Evolutionary conservation across 2,888 invertebrate species (phyloP).

Genomic region (Lithophane socia): DNA sequence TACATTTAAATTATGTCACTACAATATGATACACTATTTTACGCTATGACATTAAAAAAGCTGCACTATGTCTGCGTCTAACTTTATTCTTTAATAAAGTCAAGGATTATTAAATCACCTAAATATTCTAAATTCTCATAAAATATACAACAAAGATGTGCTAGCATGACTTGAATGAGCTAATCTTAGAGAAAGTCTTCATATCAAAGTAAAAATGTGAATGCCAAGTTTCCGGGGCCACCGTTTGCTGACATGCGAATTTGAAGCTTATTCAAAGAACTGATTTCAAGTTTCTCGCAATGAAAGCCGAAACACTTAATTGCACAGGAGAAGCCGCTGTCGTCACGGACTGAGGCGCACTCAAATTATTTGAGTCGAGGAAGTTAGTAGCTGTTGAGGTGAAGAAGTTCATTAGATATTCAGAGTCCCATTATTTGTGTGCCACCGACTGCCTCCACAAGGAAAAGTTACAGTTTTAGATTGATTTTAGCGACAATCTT

Average conservation of each 20-base stretch:
- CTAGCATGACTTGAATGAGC: conserved; percentile 36
- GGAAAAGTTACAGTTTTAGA: conserved; percentile 74
- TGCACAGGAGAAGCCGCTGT: conserved; percentile 74
- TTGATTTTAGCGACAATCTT: conserved; percentile 75
- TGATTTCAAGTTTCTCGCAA: conserved; percentile 79
- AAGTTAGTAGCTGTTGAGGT: conserved; percentile 74
- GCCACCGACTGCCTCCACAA: conserved; percentile 61
- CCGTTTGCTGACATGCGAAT: conserved; percentile 66
- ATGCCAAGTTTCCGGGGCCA: conserved; percentile 51
- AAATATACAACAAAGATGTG: conserved; percentile 10
- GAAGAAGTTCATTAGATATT: conserved; percentile 82
- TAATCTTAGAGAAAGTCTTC: conserved; percentile 40
- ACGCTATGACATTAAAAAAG: too few relatives aligned
- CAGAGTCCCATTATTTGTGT: conserved; percentile 79
- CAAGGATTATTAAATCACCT: neutral
- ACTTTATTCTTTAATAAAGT: conserved; percentile 1
- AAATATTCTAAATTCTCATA: conserved; percentile 1
- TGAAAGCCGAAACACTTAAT: conserved; percentile 83
- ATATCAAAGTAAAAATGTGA: conserved; percentile 54
- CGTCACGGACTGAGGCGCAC: conserved; percentile 71
- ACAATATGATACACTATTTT: too few relatives aligned
- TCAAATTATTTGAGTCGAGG: conserved; percentile 77
- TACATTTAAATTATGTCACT: too few relatives aligned
- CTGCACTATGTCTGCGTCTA: too few relatives aligned
- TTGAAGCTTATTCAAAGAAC: conserved; percentile 75